Percentiles rank a stretch among this genome's conserved stretches.
phyloP scores from a whole-genome alignment of 2,113 vertebrate species.

The Vulpes vulpes region DNA sequence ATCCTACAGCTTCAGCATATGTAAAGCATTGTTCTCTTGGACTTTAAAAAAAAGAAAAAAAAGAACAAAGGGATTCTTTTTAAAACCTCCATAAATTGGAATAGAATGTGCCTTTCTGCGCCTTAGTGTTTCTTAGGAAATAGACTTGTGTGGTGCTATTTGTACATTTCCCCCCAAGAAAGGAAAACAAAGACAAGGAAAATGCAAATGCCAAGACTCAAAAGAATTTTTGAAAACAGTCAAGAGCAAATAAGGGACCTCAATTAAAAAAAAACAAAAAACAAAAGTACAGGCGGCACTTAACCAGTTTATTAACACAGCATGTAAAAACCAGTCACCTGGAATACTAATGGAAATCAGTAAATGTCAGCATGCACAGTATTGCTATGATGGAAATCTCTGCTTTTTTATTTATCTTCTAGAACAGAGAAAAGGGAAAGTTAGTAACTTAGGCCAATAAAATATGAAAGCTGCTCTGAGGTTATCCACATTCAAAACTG shows the following conservation, averaged over 20 bases:
- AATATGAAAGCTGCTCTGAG: slow-evolving; percentile 67
- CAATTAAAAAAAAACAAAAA: background rate
- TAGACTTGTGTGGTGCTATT: background rate
- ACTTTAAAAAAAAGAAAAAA: slow-evolving; percentile 35
- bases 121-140: slow-evolving; percentile 12
- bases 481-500: background rate
- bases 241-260: background rate
- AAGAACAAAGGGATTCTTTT: slow-evolving; percentile 53
- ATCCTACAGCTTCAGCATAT: background rate
- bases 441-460: background rate
- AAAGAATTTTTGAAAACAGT: slow-evolving; percentile 56
- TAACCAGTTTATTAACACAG: slow-evolving; percentile 41
- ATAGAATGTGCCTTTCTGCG: background rate
- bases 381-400: slow-evolving; percentile 26
- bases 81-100: slow-evolving; percentile 15
- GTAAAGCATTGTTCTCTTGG: slow-evolving; percentile 37
- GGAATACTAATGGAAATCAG: slow-evolving; percentile 77
- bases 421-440: slow-evolving; percentile 42
- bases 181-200: slow-evolving; percentile 45
- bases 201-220: slow-evolving; percentile 31
- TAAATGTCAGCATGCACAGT: slow-evolving; percentile 13
- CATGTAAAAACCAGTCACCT: slow-evolving; percentile 47
- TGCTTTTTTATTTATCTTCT: slow-evolving; percentile 54
- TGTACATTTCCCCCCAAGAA: slow-evolving; percentile 2
- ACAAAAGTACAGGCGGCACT: slow-evolving; percentile 24